Percentiles rank a stretch among this genome's conserved stretches.
Conservation (phyloP, 23 tunicate genomes). For the Halocynthia aurantium region DNA sequence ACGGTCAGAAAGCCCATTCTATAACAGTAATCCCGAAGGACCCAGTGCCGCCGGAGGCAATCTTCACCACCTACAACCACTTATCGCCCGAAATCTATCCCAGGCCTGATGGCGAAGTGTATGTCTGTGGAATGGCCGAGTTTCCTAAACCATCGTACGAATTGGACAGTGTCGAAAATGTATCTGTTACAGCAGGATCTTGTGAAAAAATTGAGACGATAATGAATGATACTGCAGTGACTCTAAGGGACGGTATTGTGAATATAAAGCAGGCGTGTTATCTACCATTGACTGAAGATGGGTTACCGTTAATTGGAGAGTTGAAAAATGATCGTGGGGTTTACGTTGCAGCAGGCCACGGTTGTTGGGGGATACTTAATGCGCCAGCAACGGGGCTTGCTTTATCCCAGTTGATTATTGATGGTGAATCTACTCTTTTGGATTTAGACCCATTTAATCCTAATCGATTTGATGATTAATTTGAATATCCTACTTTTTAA, state of each 20-base stretch:
- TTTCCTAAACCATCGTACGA: slow-evolving; percentile 30
- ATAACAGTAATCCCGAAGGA: slow-evolving; percentile 36
- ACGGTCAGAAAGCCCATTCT: slow-evolving; percentile 85
- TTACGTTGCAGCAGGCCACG: slow-evolving; percentile 65
- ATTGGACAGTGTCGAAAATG: slow-evolving; percentile 20
- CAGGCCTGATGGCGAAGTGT: slow-evolving; percentile 85
- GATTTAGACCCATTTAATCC: slow-evolving; percentile 53
- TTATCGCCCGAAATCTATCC: slow-evolving; percentile 70
- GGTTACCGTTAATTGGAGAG: slow-evolving; percentile 58
- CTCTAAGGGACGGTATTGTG: slow-evolving; percentile 38
- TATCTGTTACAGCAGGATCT: slow-evolving; percentile 23
- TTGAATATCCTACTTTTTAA: no score
- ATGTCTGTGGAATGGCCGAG: slow-evolving; percentile 75
- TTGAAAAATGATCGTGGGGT: slow-evolving; percentile 28
- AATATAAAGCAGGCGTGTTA: slow-evolving; percentile 66
- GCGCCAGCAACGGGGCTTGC: slow-evolving; percentile 67
- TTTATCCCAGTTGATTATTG: slow-evolving; percentile 37
- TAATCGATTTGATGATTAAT: slow-evolving; percentile 17
- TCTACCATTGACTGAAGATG: slow-evolving; percentile 74
- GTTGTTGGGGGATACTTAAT: slow-evolving; percentile 82
- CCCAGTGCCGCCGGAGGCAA: slow-evolving; percentile 44
- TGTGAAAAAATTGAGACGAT: slow-evolving; percentile 59
- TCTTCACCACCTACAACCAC: slow-evolving; percentile 44
- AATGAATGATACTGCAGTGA: slow-evolving; percentile 16
- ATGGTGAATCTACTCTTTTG: slow-evolving; percentile 19